Evolutionary conservation across 2,888 invertebrate species (phyloP).

Genomic region (Timema cristinae): DNA sequence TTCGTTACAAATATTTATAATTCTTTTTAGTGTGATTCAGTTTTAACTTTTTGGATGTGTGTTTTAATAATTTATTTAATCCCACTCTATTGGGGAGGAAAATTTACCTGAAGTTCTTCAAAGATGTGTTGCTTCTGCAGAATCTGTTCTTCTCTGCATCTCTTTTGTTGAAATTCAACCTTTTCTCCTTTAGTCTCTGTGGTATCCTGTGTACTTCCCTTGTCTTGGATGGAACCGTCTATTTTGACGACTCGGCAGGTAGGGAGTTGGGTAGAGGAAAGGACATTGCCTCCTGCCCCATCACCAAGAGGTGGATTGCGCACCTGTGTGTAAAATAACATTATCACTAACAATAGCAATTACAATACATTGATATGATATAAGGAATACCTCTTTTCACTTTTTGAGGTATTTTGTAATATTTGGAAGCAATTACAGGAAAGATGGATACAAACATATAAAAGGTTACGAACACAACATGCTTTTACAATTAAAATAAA

Average conservation of each 20-base stretch:
- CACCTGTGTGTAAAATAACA: conserved; percentile 35
- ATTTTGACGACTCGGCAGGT: conserved; percentile 41
- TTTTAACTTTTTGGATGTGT: neutral
- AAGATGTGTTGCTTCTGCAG: conserved; percentile 65
- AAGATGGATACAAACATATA: too few relatives aligned
- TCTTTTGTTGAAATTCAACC: conserved; percentile 20
- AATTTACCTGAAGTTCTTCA: conserved; percentile 55
- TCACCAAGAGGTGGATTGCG: conserved; percentile 46
- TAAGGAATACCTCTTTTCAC: too few relatives aligned
- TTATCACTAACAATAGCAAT: too few relatives aligned
- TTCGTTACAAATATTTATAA: too few relatives aligned
- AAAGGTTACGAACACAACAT: too few relatives aligned
- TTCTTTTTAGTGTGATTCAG: too few relatives aligned
- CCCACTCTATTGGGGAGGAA: neutral
- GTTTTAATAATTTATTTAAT: conserved; percentile 10
- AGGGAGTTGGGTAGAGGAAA: neutral
- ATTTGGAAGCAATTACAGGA: too few relatives aligned
- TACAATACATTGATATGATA: too few relatives aligned
- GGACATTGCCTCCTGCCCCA: conserved; percentile 28
- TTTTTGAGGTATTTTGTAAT: too few relatives aligned
- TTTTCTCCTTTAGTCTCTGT: conserved; percentile 18
- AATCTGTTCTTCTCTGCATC: conserved; percentile 55
- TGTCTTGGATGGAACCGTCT: conserved; percentile 48
- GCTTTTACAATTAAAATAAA: too few relatives aligned
- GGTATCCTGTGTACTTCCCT: conserved; percentile 42